These are phyloP conservation scores for Lagorchestes hirsutus DNA, from an alignment of 2,797 vertebrate genomes.

Conservation along the genomic window DNA sequence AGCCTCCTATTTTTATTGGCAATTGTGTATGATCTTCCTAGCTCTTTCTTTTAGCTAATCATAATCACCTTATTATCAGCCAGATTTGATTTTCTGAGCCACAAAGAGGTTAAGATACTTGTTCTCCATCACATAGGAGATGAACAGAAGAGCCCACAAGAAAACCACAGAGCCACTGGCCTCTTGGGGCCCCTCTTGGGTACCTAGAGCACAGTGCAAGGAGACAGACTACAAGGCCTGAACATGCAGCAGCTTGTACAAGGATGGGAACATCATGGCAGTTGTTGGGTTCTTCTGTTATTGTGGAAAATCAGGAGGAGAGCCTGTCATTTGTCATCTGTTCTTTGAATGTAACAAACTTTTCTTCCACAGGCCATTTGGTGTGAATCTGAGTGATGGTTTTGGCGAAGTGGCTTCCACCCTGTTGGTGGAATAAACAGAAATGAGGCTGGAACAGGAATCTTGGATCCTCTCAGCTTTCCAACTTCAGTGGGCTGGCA, in stretches of 20 bases:
- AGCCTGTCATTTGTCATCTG: conserved; percentile 87
- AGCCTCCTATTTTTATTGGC: background rate
- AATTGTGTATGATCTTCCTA: background rate
- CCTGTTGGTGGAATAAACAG: conserved; percentile 75
- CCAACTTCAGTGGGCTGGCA: conserved; percentile 48
- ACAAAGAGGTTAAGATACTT: background rate
- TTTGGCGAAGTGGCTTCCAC: conserved; percentile 71
- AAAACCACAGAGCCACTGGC: background rate
- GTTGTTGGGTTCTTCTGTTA: conserved; percentile 81
- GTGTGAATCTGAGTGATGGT: conserved; percentile 73
- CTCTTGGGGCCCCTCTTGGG: background rate
- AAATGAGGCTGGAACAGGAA: conserved; percentile 60
- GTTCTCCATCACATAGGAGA: conserved; percentile 19
- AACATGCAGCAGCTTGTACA: background rate
- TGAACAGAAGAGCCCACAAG: background rate
- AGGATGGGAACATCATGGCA: conserved; percentile 74
- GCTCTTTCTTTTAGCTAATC: background rate
- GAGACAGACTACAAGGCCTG: background rate
- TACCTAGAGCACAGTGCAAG: background rate
- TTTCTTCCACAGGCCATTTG: conserved; percentile 80
- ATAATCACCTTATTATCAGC: background rate
- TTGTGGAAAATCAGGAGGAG: conserved; percentile 83
- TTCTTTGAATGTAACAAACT: conserved; percentile 80
- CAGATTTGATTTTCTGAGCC: background rate
- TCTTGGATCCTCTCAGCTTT: conserved; percentile 44